Conservation (phyloP, 2,113 vertebrate species). For the Daboia siamensis region DNA sequence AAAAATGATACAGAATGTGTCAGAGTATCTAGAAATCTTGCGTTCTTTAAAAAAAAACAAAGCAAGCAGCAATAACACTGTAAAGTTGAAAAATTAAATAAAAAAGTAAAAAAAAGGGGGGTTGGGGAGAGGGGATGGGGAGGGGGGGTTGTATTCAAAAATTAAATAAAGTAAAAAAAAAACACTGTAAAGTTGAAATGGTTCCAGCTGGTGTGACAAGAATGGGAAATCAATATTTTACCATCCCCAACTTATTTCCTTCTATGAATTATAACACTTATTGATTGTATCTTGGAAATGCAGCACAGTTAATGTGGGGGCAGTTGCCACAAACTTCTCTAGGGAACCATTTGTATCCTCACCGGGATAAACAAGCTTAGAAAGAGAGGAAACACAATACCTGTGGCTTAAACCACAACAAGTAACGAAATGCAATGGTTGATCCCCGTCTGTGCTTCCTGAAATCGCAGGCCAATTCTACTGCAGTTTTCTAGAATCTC, state of each 20-base stretch:
- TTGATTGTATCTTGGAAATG: not conserved
- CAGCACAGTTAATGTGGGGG: not conserved
- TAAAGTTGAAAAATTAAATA: not conserved
- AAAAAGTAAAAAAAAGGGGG: no score
- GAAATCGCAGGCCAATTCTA: fast-evolving
- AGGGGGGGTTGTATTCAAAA: no score
- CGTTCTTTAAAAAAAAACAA: no score
- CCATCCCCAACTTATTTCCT: not conserved
- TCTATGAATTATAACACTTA: not conserved
- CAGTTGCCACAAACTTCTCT: not conserved
- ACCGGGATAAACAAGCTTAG: not conserved
- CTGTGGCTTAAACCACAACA: not conserved
- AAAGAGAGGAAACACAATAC: not conserved
- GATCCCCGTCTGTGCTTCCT: not conserved
- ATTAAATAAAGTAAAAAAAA: no score
- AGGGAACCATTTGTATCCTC: not conserved
- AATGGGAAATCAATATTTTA: not conserved
- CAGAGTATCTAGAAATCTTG: not conserved
- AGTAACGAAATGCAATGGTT: not conserved
- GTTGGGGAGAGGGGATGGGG: no score
- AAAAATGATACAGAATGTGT: not conserved
- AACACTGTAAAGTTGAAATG: not conserved
- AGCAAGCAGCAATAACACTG: not conserved
- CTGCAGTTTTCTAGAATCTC: not conserved
- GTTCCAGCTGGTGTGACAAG: slow-evolving; percentile 7